A percentile compares a stretch with the other conserved stretches of the same genome.
These are phyloP conservation scores for Nephrocerus scutellatus DNA, from an alignment of 2,888 invertebrate genomes.

Conservation along the genomic window DNA sequence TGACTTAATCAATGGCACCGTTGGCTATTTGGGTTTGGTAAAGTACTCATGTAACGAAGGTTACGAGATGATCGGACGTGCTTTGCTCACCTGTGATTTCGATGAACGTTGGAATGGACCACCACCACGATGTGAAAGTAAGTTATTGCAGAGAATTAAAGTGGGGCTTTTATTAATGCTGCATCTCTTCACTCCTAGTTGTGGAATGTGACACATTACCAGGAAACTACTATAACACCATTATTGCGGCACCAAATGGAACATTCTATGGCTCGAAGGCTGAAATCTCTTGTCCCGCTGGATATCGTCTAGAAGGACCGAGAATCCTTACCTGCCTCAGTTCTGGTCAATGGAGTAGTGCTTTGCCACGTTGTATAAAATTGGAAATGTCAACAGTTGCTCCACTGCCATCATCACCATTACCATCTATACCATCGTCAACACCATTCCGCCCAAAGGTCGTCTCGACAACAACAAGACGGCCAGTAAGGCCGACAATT, in stretches of 20 bases:
- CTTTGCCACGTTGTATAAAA: slow-evolving; percentile 67
- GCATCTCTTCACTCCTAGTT: slow-evolving; percentile 47
- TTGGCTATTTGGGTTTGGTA: slow-evolving; percentile 79
- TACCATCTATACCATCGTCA: slow-evolving; percentile 26
- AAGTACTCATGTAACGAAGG: slow-evolving; percentile 77
- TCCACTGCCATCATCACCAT: slow-evolving; percentile 25
- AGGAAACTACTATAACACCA: slow-evolving; percentile 49
- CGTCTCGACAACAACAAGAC: slow-evolving; percentile 37
- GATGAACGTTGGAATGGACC: slow-evolving; percentile 93
- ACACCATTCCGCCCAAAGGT: slow-evolving; percentile 43
- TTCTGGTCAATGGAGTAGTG: slow-evolving; percentile 72
- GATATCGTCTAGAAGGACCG: slow-evolving; percentile 63
- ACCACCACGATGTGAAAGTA: slow-evolving; percentile 79
- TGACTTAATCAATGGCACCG: slow-evolving; percentile 73
- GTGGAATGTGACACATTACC: slow-evolving; percentile 66
- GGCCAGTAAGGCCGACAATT: slow-evolving; percentile 34
- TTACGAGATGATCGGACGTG: slow-evolving; percentile 77
- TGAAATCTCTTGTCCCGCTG: slow-evolving; percentile 66
- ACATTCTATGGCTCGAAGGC: slow-evolving; percentile 64
- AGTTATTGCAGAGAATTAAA: slow-evolving; percentile 29
- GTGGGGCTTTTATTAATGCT: not conserved
- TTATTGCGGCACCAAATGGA: slow-evolving; percentile 59
- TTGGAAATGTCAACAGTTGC: slow-evolving; percentile 50
- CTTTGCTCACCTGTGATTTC: slow-evolving; percentile 79
- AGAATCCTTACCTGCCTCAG: slow-evolving; percentile 62